Evolutionary conservation across 2,113 vertebrate genomes (phyloP), one percentile per base, ranked within the genome.

Genomic region (Ceuthmochares aereus): DNA sequence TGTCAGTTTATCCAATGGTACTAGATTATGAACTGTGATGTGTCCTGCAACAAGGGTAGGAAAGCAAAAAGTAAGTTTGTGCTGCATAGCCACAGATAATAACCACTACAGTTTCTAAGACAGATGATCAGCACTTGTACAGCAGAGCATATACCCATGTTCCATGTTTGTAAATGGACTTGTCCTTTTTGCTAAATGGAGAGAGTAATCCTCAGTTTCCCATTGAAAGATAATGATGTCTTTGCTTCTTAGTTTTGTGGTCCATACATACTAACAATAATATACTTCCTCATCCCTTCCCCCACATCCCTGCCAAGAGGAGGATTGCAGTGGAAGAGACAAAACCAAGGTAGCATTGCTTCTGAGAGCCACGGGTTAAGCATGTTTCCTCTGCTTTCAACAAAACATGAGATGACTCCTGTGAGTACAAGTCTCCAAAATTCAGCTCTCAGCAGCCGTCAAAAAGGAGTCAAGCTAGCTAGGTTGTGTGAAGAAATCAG

Each of bases 401-500:
- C 21, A 74, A 58, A 79, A 58, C 15, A 63, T 0, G 3, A 62
- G 78, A 77, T 10, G 0, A 62, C 18, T 60, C 14, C 10, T 13
- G 2, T 17, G 30, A 59, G 40, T 43, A 32, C 2, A 2, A 47
- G 14, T 67, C 51, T 59, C 52, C 8, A 40, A 84, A 94, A 81
- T 47, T 43, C 32, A n/a, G 16, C 34, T 78, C 59, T 51, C 60
- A 27, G 40, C 34, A 63, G 25, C 54, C 90, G 59, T 29, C 54
- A 62, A 85, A 58, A 23, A 47, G n/a, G 36, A 68, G 15, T 42
- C 49, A 69, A 78, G 43, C 36, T 60, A 72, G 40, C 23, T 60
- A 87, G 42, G 23, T 49, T 51, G 19, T 23, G 22, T 80, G 72
- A 96, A 85, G 75, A 74, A 95, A 90, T 55, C 55, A 66, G 49